A percentile compares a stretch with the other conserved stretches of the same genome.
These are phyloP conservation scores for Papilio polyxenes DNA, from an alignment of 1,140 invertebrate species.

Conservation along the genomic window DNA sequence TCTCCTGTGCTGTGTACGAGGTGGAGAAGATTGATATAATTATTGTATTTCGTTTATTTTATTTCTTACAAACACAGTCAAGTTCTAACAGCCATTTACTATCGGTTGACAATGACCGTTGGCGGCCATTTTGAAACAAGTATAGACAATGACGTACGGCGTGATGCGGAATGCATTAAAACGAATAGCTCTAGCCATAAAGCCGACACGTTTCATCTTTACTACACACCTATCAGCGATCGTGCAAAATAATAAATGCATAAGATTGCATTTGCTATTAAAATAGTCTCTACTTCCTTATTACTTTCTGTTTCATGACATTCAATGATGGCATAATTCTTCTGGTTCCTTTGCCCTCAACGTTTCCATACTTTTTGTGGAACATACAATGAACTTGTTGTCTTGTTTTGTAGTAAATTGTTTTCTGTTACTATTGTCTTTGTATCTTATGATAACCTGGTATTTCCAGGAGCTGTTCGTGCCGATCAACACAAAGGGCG, in stretches of 20 bases:
- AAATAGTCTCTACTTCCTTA: constrained; percentile 17
- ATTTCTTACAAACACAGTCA: background rate
- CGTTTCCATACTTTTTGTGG: background rate
- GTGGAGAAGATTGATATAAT: too few relatives aligned
- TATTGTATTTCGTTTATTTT: too few relatives aligned
- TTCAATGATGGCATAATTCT: background rate
- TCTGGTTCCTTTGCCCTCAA: background rate
- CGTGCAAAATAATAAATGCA: constrained; percentile 36
- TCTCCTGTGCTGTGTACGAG: too few relatives aligned
- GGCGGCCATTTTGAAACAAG: constrained; percentile 46
- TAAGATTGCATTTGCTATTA: constrained; percentile 10
- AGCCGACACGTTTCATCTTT: constrained; percentile 42
- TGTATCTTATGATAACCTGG: background rate
- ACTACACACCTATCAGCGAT: constrained; percentile 11
- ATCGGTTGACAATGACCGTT: constrained; percentile 40
- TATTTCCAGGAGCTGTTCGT: constrained; percentile 82
- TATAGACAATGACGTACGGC: constrained; percentile 48
- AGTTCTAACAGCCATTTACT: constrained; percentile 34
- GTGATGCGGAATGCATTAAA: constrained; percentile 56
- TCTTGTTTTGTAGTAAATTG: too few relatives aligned
- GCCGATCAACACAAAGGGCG: constrained; percentile 82
- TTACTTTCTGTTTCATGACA: background rate
- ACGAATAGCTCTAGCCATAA: constrained; percentile 45
- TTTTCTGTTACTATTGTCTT: background rate
- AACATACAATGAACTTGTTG: background rate